These are phyloP conservation scores for Drosophila meridiana DNA, from an alignment of 2,888 invertebrate genomes.

Conservation along the genomic window DNA sequence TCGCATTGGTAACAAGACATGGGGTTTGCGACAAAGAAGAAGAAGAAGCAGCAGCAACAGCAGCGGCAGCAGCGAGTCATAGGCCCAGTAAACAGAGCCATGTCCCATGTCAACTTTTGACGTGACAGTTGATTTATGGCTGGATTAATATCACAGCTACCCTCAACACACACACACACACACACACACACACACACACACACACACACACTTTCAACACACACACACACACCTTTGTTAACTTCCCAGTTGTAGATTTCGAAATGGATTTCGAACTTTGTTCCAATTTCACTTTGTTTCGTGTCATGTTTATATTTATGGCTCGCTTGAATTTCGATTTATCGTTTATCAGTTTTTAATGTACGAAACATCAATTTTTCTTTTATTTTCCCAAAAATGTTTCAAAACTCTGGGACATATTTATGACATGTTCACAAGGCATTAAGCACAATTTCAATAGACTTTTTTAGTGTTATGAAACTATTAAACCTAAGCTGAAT, in stretches of 20 bases:
- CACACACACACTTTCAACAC: slow-evolving; percentile 19
- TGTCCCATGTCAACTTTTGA: slow-evolving; percentile 60
- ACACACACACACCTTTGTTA: slow-evolving; percentile 32
- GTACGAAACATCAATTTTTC: background rate
- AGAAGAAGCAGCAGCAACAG: slow-evolving; percentile 2
- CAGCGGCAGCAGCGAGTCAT: background rate
- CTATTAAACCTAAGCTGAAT: background rate
- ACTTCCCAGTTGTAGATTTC: slow-evolving; percentile 64
- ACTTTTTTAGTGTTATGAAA: background rate
- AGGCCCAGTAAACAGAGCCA: slow-evolving; percentile 18
- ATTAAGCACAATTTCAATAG: slow-evolving; percentile 13
- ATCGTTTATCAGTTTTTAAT: slow-evolving; percentile 9
- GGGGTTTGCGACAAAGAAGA: slow-evolving; percentile 13
- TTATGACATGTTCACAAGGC: slow-evolving; percentile 32
- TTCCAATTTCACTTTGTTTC: slow-evolving; percentile 72
- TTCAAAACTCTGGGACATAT: slow-evolving; percentile 23
- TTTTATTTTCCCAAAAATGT: background rate
- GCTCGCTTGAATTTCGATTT: slow-evolving; percentile 3
- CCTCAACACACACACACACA: slow-evolving; percentile 5
- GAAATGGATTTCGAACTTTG: slow-evolving; percentile 75
- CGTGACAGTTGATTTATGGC: slow-evolving; percentile 66
- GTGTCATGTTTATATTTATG: slow-evolving; percentile 30
- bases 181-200: slow-evolving; percentile 4
- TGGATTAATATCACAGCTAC: slow-evolving; percentile 66
- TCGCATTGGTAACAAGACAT: slow-evolving; percentile 23